Percentiles rank a stretch among this genome's conserved stretches.
Evolutionary conservation across 2,888 invertebrate genomes (phyloP).

Genomic region (Dryococelus australis): DNA sequence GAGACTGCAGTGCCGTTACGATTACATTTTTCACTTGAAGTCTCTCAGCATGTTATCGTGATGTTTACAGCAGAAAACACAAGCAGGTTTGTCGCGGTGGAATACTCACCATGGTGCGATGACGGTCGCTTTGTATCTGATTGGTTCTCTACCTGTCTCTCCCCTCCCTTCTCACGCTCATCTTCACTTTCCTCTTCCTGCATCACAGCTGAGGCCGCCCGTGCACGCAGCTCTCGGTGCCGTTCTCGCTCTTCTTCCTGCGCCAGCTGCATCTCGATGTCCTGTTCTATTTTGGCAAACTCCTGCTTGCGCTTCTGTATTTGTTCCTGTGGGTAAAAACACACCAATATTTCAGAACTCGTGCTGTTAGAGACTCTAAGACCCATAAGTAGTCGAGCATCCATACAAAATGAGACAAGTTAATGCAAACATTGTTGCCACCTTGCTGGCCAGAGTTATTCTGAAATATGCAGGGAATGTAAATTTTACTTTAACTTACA

Average conservation of each 20-base stretch:
- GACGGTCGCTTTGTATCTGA: constrained; percentile 55
- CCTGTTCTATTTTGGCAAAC: constrained; percentile 77
- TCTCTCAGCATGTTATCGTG: neutral
- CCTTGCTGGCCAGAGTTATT: too few relatives aligned
- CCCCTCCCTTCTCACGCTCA: constrained; percentile 52
- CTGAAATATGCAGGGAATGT: too few relatives aligned
- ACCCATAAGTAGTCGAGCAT: too few relatives aligned
- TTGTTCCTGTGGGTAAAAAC: constrained; percentile 61
- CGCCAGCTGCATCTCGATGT: constrained; percentile 74
- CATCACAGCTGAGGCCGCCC: neutral
- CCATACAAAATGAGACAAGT: too few relatives aligned
- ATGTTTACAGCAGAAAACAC: neutral
- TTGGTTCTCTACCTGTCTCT: constrained; percentile 58
- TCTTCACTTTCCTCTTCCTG: constrained; percentile 51
- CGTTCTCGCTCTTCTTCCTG: constrained; percentile 58
- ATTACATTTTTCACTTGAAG: neutral
- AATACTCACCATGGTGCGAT: constrained; percentile 44
- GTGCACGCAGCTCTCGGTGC: constrained; percentile 54
- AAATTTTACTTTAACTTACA: too few relatives aligned
- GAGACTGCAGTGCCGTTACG: neutral
- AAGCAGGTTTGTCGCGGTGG: neutral
- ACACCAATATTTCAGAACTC: too few relatives aligned
- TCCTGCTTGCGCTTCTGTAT: constrained; percentile 70
- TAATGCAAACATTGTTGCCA: too few relatives aligned
- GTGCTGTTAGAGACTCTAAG: too few relatives aligned